phyloP scores from a whole-genome alignment of 1,140 invertebrate genomes.

The Oncopodura yosiiana region DNA sequence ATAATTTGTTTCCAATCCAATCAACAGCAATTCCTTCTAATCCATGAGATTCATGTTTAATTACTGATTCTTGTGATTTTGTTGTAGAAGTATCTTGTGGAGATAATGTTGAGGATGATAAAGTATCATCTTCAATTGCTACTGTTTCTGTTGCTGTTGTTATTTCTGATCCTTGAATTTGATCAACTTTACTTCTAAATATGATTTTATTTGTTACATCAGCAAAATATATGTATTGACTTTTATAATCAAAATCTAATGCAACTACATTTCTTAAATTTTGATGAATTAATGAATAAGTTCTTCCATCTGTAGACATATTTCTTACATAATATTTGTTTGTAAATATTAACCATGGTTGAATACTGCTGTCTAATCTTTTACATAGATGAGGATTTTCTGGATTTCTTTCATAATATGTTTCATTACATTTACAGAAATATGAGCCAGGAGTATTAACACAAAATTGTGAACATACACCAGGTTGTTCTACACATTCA shows the following conservation, averaged over 20 bases:
- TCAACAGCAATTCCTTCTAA: slow-evolving; percentile 93
- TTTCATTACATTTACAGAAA: slow-evolving; percentile 91
- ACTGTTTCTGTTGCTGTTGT: slow-evolving; percentile 43
- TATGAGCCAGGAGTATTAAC: slow-evolving; percentile 90
- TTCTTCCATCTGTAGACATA: slow-evolving; percentile 76
- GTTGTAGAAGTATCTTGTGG: slow-evolving; percentile 32
- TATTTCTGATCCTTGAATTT: too few relatives aligned
- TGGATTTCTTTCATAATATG: slow-evolving; percentile 73
- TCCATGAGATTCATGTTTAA: slow-evolving; percentile 85
- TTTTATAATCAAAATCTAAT: slow-evolving; percentile 78
- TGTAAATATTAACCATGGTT: slow-evolving; percentile 90
- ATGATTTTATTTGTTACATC: slow-evolving; percentile 91
- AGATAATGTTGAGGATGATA: slow-evolving; percentile 40
- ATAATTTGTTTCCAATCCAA: slow-evolving; percentile 92
- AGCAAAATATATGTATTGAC: slow-evolving; percentile 81
- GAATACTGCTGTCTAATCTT: slow-evolving; percentile 63
- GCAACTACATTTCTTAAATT: slow-evolving; percentile 94
- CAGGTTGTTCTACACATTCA: slow-evolving; percentile 81
- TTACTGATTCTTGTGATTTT: slow-evolving; percentile 64
- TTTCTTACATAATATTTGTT: slow-evolving; percentile 98
- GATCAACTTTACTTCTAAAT: slow-evolving; percentile 53
- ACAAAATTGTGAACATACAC: slow-evolving; percentile 88
- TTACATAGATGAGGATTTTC: slow-evolving; percentile 89
- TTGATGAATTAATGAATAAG: slow-evolving; percentile 82
- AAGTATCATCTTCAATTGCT: background rate